phyloP scores from a whole-genome alignment of 2,113 vertebrate species.

The Alethe castanea region DNA sequence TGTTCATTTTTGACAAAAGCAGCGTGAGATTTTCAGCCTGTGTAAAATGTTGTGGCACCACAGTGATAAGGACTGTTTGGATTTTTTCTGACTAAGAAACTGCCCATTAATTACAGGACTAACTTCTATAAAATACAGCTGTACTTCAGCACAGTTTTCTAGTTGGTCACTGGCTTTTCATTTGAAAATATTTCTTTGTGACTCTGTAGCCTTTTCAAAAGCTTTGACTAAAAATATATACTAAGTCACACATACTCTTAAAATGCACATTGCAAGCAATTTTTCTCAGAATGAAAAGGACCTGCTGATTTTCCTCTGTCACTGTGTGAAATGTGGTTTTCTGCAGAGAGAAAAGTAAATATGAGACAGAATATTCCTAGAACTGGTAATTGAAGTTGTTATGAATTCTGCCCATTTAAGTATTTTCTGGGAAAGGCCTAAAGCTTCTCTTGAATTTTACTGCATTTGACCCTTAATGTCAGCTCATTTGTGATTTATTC shows the following conservation, averaged over 20 bases:
- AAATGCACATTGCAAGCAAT: neutral
- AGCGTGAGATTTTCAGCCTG: neutral
- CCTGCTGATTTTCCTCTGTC: conserved; percentile 22
- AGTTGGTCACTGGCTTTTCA: conserved; percentile 8
- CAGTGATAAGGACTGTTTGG: neutral
- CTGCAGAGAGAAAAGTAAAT: conserved; percentile 5
- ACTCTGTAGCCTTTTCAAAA: neutral
- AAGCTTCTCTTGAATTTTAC: neutral
- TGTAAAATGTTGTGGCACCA: neutral
- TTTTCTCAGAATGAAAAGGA: neutral
- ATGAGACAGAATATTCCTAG: neutral
- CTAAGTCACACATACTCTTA: neutral
- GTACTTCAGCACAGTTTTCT: neutral
- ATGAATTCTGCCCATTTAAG: neutral
- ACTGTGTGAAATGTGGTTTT: conserved; percentile 22
- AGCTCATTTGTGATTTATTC: conserved; percentile 32
- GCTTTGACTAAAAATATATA: neutral
- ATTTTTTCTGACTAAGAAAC: neutral
- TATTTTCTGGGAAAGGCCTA: neutral
- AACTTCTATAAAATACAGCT: neutral
- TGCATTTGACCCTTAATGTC: conserved; percentile 24
- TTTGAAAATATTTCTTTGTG: neutral
- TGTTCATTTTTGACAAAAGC: neutral
- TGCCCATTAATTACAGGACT: neutral
- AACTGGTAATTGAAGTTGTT: conserved; percentile 41